phyloP scores from a whole-genome alignment of 2,113 vertebrate genomes.

The Notothenia rossii region DNA sequence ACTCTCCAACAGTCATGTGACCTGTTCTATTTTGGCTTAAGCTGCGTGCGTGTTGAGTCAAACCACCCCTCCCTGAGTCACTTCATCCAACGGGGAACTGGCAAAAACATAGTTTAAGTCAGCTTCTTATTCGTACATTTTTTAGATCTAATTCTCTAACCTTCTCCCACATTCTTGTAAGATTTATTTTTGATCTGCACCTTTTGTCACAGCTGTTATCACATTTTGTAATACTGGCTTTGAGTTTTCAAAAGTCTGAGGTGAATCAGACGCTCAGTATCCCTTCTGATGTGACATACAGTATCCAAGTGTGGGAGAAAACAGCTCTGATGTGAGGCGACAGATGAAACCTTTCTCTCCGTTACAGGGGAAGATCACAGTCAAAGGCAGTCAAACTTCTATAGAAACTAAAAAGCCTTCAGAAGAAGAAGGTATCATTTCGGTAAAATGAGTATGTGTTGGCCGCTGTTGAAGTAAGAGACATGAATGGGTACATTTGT shows the following conservation, averaged over 20 bases:
- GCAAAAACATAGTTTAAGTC: constrained; percentile 4
- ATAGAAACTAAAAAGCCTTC: constrained; percentile 11
- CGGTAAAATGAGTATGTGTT: not conserved
- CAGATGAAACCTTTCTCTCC: constrained; percentile 31
- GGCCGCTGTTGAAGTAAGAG: too few relatives aligned
- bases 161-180: not conserved
- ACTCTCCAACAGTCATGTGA: constrained; percentile 67
- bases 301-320: constrained; percentile 8
- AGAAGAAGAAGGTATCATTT: constrained; percentile 25
- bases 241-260: constrained; percentile 38
- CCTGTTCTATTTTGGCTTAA: constrained; percentile 69
- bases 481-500: not conserved
- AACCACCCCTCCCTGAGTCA: constrained; percentile 37
- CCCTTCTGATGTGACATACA: constrained; percentile 29
- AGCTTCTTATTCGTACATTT: not conserved
- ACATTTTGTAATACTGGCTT: constrained; percentile 16
- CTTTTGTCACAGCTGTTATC: constrained; percentile 13
- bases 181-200: not conserved
- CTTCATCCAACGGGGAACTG: constrained; percentile 10
- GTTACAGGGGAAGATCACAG: constrained; percentile 43
- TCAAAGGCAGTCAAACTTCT: constrained; percentile 37
- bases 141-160: not conserved
- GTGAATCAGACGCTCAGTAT: constrained; percentile 22
- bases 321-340: constrained; percentile 32
- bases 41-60: constrained; percentile 44